These are phyloP conservation scores for Melipona quadrifasciata DNA, from an alignment of 1,140 invertebrate species.

Conservation along the genomic window DNA sequence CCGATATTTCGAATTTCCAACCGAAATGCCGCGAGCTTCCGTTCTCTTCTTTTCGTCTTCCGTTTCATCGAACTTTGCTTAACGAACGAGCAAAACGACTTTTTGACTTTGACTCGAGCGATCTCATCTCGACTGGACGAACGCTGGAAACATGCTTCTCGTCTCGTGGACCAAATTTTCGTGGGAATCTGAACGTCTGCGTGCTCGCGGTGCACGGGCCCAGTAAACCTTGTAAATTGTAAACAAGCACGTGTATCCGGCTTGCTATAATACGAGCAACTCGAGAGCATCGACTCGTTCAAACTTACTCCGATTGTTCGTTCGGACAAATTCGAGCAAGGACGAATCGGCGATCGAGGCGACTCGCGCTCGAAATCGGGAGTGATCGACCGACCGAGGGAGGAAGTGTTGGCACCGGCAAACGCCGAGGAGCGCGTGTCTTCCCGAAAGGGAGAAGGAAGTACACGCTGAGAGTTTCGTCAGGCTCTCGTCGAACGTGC, in stretches of 20 bases:
- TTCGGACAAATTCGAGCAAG: neutral
- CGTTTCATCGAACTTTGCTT: too few species aligned
- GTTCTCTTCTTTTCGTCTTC: too few species aligned
- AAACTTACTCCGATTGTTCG: neutral
- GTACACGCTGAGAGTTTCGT: slow-evolving; percentile 1
- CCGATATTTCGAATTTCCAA: too few species aligned
- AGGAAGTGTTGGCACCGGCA: too few species aligned
- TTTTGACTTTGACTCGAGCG: too few species aligned
- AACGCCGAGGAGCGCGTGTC: neutral
- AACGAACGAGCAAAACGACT: too few species aligned
- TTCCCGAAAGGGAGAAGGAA: neutral
- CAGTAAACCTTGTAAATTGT: too few species aligned
- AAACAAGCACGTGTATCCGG: neutral
- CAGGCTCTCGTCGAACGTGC: slow-evolving; percentile 34
- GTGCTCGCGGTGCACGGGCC: too few species aligned
- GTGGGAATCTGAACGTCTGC: neutral
- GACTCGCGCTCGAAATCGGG: neutral
- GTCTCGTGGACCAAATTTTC: neutral
- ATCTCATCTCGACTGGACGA: too few species aligned
- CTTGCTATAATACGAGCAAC: neutral
- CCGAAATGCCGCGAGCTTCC: too few species aligned
- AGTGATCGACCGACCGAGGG: neutral
- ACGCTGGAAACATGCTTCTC: too few species aligned
- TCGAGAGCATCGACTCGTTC: neutral
- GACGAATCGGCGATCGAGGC: neutral